phyloP scores from a whole-genome alignment of 2,113 vertebrate species.

The Elephantulus edwardii region DNA sequence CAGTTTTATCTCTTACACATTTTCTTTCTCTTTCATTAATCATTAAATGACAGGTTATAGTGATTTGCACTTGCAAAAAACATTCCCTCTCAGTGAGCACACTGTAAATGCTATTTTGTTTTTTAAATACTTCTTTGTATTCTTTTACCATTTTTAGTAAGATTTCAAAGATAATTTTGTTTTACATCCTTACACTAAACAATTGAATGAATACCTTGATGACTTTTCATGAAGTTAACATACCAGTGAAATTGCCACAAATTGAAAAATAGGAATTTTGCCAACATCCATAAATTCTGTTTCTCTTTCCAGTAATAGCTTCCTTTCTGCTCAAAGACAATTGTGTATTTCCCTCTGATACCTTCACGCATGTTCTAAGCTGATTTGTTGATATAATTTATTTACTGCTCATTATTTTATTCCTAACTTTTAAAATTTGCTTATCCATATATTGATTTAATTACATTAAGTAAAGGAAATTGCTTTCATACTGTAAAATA shows the following conservation, averaged over 20 bases:
- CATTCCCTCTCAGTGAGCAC: not conserved
- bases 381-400: not conserved
- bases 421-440: not conserved
- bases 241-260: not conserved
- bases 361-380: too few species aligned
- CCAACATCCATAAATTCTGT: not conserved
- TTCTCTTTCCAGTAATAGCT: not conserved
- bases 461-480: not conserved
- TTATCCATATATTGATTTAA: not conserved
- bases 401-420: not conserved
- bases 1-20: not conserved
- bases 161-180: constrained; percentile 7
- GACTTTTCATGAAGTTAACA: not conserved
- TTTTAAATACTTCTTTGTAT: not conserved
- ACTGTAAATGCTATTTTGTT: not conserved
- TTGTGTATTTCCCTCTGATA: not conserved
- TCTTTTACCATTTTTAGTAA: not conserved
- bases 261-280: not conserved
- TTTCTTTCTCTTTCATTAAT: not conserved
- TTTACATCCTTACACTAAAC: too few species aligned
- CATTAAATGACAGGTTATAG: not conserved
- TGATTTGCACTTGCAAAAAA: constrained; percentile 1
- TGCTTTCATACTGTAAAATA: not conserved
- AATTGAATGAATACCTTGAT: too few species aligned
- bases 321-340: not conserved